phyloP scores from a whole-genome alignment of 2,797 vertebrate genomes.

The Premnoplex brunnescens region DNA sequence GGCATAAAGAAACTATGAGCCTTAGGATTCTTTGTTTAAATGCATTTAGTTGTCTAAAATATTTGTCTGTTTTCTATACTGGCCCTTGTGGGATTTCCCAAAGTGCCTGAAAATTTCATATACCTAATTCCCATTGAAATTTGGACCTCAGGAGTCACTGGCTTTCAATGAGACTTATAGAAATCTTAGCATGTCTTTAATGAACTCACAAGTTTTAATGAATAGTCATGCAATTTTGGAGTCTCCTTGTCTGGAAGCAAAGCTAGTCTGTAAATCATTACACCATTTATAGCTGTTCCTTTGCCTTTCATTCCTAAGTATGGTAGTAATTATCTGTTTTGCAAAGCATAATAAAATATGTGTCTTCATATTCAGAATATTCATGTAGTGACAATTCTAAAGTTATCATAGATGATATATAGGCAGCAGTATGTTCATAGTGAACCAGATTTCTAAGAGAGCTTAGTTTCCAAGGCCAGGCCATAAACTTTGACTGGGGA shows the following conservation, averaged over 20 bases:
- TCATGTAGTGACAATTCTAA: constrained; percentile 9
- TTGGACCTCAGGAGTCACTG: neutral
- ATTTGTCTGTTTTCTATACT: neutral
- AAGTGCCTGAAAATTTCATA: neutral
- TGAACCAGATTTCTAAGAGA: neutral
- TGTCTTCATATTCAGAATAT: constrained; percentile 45
- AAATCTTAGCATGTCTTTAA: constrained; percentile 43
- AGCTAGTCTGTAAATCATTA: constrained; percentile 57
- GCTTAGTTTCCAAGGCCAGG: neutral
- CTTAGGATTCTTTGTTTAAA: neutral
- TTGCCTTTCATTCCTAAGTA: constrained; percentile 42
- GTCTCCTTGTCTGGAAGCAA: constrained; percentile 52
- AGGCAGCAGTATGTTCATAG: neutral
- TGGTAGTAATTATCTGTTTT: constrained; percentile 62
- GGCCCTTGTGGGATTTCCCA: neutral
- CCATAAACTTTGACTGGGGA: neutral
- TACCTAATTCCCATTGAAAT: neutral
- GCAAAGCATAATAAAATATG: constrained; percentile 32
- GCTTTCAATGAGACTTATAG: neutral
- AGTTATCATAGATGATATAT: neutral
- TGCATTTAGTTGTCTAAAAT: neutral
- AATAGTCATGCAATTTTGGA: constrained; percentile 33
- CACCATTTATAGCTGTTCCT: constrained; percentile 54
- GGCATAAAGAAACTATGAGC: neutral
- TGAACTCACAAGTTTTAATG: constrained; percentile 34